A percentile compares a stretch with the other conserved stretches of the same genome.
phyloP scores from a whole-genome alignment of 1,140 invertebrate species.

The Geopemphigus sp. region DNA sequence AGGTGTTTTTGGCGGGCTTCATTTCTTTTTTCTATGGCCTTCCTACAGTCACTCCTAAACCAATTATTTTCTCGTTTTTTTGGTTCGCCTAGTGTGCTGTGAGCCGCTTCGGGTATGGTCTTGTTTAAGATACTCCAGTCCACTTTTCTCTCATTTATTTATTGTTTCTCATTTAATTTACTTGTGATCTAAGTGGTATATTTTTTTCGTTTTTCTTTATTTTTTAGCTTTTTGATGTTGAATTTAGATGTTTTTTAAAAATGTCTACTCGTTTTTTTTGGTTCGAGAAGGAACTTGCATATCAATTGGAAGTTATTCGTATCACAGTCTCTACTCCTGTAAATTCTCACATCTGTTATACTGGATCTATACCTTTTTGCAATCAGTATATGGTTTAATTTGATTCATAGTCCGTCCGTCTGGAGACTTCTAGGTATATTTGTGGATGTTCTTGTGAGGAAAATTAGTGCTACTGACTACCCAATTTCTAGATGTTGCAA shows the following conservation, averaged over 20 bases:
- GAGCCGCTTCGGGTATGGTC: not conserved
- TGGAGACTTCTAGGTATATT: too few species aligned
- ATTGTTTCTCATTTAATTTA: not conserved
- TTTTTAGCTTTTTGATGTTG: not conserved
- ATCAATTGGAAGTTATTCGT: not conserved
- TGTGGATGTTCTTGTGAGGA: too few species aligned
- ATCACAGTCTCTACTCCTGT: not conserved
- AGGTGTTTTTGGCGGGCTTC: not conserved
- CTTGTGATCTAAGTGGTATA: too few species aligned
- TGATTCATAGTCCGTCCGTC: too few species aligned
- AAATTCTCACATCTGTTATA: constrained; percentile 13
- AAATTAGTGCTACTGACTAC: too few species aligned
- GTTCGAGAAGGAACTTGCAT: not conserved
- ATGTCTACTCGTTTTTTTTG: too few species aligned
- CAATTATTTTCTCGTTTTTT: constrained; percentile 28
- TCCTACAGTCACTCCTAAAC: not conserved
- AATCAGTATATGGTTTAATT: constrained; percentile 32
- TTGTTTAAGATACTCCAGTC: constrained; percentile 12
- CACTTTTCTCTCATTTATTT: not conserved
- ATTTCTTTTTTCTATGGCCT: not conserved
- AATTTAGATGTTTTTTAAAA: not conserved
- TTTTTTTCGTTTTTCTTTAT: constrained; percentile 4
- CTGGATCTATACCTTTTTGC: constrained; percentile 17
- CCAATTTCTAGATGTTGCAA: too few species aligned
- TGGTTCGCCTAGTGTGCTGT: not conserved